A percentile compares a stretch with the other conserved stretches of the same genome.
Conservation (phyloP, 1,140 invertebrate genomes). For the Nylanderia fulva region DNA sequence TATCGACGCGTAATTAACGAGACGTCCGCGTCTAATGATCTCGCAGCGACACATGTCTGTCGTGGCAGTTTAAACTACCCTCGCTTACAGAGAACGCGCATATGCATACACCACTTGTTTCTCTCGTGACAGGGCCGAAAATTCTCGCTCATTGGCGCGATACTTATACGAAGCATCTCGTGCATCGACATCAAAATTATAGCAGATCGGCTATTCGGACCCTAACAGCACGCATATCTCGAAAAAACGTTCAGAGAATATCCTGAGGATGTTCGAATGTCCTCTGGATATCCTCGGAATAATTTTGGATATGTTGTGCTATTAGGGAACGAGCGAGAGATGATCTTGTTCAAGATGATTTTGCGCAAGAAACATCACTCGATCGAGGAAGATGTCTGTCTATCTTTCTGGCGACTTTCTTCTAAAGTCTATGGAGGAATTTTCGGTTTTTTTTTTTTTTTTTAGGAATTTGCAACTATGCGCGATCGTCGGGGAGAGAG, state of each 20-base stretch:
- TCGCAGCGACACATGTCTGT: slow-evolving; percentile 64
- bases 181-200: not conserved
- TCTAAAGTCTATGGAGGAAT: not conserved
- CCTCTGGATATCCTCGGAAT: too few species aligned
- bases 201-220: not conserved
- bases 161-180: not conserved
- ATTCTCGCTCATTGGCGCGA: not conserved
- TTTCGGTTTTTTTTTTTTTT: too few species aligned
- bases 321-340: slow-evolving; percentile 9
- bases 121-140: slow-evolving; percentile 16
- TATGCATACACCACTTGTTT: not conserved
- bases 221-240: too few species aligned
- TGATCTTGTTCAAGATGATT: slow-evolving; percentile 25
- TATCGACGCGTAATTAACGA: slow-evolving; percentile 66
- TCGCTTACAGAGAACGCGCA: not conserved
- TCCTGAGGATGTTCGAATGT: too few species aligned
- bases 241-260: too few species aligned
- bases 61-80: slow-evolving; percentile 38
- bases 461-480: slow-evolving; percentile 11
- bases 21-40: slow-evolving; percentile 63
- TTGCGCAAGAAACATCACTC: not conserved
- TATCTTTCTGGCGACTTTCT: slow-evolving; percentile 35
- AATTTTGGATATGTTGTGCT: too few species aligned
- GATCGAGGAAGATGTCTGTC: slow-evolving; percentile 18
- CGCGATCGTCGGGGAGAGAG: slow-evolving; percentile 43